These are phyloP conservation scores for Oryctes rhinoceros DNA, from an alignment of 1,140 invertebrate genomes.

Conservation along the genomic window DNA sequence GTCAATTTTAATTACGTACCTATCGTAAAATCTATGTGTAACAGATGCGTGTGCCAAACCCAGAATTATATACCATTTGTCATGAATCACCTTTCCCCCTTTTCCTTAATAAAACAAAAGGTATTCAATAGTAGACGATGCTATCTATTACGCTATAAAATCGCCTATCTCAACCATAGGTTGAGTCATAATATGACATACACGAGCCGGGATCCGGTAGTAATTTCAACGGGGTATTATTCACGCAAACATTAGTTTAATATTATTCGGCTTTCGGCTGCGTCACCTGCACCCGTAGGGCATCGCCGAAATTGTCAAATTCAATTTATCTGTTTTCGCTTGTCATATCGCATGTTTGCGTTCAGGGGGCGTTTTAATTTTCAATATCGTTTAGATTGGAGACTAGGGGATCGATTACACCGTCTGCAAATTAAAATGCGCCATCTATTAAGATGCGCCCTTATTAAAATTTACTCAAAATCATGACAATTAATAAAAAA, in stretches of 20 bases:
- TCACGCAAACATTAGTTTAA: neutral
- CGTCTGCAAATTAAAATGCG: too few relatives aligned
- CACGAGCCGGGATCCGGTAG: neutral
- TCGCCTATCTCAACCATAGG: neutral
- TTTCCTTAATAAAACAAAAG: neutral
- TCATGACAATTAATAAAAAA: too few relatives aligned
- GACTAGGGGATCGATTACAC: too few relatives aligned
- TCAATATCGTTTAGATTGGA: too few relatives aligned
- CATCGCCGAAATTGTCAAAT: too few relatives aligned
- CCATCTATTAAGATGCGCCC: too few relatives aligned
- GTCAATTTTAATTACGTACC: too few relatives aligned
- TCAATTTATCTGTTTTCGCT: too few relatives aligned
- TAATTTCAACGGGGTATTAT: neutral
- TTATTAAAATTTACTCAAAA: too few relatives aligned
- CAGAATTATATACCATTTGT: neutral
- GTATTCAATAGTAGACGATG: neutral
- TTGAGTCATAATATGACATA: conserved; percentile 11
- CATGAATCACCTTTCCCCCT: neutral
- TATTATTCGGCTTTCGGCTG: neutral
- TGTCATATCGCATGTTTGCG: too few relatives aligned
- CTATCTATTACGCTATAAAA: neutral
- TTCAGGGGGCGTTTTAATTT: too few relatives aligned
- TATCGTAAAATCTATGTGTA: neutral
- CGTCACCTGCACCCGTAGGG: neutral
- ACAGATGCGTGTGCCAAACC: conserved; percentile 10